Percentiles rank a stretch among this genome's conserved stretches.
These are phyloP conservation scores for Parnassius orleans DNA, from an alignment of 2,888 invertebrate genomes.

Conservation along the genomic window DNA sequence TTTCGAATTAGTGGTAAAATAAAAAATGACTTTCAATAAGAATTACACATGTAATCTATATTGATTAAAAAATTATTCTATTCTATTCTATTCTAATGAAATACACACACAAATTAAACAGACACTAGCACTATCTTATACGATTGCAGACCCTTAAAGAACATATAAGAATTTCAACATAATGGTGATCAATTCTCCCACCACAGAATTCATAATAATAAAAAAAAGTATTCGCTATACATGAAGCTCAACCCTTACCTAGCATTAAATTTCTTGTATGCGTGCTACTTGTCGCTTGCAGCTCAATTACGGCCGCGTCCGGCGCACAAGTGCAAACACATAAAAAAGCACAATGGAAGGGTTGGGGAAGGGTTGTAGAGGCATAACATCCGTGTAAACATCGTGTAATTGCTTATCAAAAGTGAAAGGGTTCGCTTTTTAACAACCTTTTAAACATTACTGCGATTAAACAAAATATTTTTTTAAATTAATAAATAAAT, in stretches of 20 bases:
- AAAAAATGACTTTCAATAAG: no score
- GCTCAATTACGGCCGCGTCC: constrained; percentile 55
- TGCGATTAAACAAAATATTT: neutral
- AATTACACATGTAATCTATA: no score
- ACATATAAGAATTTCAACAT: no score
- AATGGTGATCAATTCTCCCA: no score
- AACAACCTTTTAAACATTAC: constrained; percentile 13
- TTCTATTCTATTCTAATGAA: no score
- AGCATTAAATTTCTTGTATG: constrained; percentile 25
- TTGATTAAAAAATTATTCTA: no score
- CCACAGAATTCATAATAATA: neutral
- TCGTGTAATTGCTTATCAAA: constrained; percentile 71
- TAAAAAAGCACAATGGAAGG: constrained; percentile 70
- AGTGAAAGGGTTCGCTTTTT: constrained; percentile 61
- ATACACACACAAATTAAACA: no score
- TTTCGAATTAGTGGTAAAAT: no score
- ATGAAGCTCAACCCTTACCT: constrained; percentile 45
- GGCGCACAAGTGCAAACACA: constrained; percentile 59
- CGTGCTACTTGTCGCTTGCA: constrained; percentile 35
- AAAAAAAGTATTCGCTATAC: neutral
- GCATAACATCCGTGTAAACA: constrained; percentile 76
- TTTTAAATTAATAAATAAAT: no score
- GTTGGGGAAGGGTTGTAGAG: constrained; percentile 69
- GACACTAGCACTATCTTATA: no score
- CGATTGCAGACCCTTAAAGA: no score